Conservation (phyloP, 2,113 vertebrate genomes). For the Riparia riparia region DNA sequence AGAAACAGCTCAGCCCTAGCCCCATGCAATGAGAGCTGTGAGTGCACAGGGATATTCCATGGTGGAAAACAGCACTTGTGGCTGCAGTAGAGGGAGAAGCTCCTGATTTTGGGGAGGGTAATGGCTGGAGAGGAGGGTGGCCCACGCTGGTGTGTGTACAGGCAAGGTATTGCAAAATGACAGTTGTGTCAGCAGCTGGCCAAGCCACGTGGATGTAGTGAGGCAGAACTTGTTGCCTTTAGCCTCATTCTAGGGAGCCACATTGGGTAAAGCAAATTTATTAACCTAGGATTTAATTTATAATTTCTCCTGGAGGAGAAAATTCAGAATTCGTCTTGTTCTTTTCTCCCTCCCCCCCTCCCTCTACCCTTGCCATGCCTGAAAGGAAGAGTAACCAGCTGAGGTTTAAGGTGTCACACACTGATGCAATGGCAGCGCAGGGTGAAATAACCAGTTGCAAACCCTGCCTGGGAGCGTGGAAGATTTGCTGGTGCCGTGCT, state of each 20-base stretch:
- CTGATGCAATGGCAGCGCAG: not conserved
- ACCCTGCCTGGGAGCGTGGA: conserved; percentile 15
- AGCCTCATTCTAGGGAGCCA: not conserved
- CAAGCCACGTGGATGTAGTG: not conserved
- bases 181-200: not conserved
- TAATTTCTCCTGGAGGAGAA: not conserved
- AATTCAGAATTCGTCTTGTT: not conserved
- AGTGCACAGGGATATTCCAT: not conserved
- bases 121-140: not conserved
- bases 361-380: not conserved
- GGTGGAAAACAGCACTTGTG: not conserved
- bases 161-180: not conserved
- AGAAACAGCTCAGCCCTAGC: not conserved
- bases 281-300: not conserved
- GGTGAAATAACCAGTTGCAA: conserved; percentile 24
- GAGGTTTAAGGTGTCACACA: not conserved
- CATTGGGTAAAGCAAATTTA: not conserved
- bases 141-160: not conserved
- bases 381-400: not conserved
- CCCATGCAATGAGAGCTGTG: not conserved
- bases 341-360: not conserved
- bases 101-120: not conserved
- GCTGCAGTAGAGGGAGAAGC: not conserved
- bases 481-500: not conserved
- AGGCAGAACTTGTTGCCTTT: not conserved